Evolutionary conservation across 2,888 invertebrate species (phyloP).

Genomic region (Metallyticus violacea): DNA sequence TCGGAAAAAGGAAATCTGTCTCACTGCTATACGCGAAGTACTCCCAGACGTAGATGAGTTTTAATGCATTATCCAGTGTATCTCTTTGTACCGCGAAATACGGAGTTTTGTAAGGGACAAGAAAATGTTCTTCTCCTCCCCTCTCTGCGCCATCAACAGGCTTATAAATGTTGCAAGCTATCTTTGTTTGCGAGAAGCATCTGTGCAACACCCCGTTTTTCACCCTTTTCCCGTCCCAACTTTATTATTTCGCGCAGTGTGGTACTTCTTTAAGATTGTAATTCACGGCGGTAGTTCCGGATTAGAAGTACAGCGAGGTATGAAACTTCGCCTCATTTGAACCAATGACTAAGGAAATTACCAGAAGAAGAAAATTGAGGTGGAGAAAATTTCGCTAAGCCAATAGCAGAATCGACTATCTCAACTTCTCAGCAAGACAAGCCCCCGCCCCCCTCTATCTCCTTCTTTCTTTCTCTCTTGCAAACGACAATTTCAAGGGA

Average conservation of each 20-base stretch:
- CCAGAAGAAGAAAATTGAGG: neutral
- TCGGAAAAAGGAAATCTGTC: neutral
- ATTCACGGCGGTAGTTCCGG: neutral
- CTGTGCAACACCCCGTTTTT: neutral
- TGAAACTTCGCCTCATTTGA: neutral
- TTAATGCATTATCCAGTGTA: neutral
- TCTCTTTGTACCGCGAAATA: neutral
- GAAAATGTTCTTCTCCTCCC: neutral
- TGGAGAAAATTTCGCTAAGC: neutral
- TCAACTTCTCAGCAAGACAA: neutral
- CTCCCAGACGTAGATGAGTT: neutral
- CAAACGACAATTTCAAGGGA: neutral
- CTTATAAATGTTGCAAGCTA: neutral
- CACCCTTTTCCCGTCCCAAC: neutral
- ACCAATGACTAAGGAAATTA: neutral
- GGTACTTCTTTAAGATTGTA: neutral
- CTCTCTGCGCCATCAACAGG: neutral
- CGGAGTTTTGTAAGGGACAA: neutral
- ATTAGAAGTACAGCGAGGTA: neutral
- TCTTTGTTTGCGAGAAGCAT: neutral
- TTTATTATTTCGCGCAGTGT: neutral
- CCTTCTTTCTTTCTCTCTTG: neutral
- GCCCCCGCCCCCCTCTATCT: no score
- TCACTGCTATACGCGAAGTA: neutral
- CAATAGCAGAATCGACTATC: neutral